These are phyloP conservation scores for Fistularia commersonii DNA, from an alignment of 2,797 vertebrate genomes.

Conservation along the genomic window DNA sequence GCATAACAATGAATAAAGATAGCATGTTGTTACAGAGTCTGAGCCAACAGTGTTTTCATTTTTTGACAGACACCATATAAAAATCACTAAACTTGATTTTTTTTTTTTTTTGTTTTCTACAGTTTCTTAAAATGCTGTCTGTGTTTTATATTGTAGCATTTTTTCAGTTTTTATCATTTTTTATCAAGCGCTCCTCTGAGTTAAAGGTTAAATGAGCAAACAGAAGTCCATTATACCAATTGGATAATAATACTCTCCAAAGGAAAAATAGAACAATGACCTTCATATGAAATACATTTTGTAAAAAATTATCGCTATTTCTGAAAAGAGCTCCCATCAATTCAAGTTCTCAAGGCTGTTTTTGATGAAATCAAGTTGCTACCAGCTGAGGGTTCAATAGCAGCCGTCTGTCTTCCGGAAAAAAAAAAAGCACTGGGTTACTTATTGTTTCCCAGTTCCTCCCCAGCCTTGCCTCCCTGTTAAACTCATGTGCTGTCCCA, in stretches of 20 bases:
- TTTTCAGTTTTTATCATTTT: slow-evolving; percentile 2
- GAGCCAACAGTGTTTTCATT: too few species aligned
- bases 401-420: slow-evolving; percentile 6
- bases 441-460: slow-evolving; percentile 12
- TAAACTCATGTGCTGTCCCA: slow-evolving; percentile 26
- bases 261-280: slow-evolving; percentile 6
- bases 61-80: too few species aligned
- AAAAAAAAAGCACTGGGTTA: slow-evolving; percentile 22
- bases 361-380: slow-evolving; percentile 20
- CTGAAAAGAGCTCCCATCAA: slow-evolving; percentile 24
- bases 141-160: not conserved
- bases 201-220: slow-evolving; percentile 15
- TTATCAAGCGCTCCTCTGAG: slow-evolving; percentile 8
- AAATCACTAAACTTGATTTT: too few species aligned
- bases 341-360: slow-evolving; percentile 31
- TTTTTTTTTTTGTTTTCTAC: too few species aligned
- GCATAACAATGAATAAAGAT: too few species aligned
- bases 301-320: slow-evolving; percentile 16
- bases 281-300: not conserved
- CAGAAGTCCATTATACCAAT: slow-evolving; percentile 6
- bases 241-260: slow-evolving; percentile 2
- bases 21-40: too few species aligned
- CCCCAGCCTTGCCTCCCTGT: slow-evolving; percentile 22
- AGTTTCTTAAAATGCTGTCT: too few species aligned
- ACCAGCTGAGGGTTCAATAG: slow-evolving; percentile 1